Base-by-base conservation (phyloP, 2,888 invertebrate species). In the Tetragonula carbonaria region DNA sequence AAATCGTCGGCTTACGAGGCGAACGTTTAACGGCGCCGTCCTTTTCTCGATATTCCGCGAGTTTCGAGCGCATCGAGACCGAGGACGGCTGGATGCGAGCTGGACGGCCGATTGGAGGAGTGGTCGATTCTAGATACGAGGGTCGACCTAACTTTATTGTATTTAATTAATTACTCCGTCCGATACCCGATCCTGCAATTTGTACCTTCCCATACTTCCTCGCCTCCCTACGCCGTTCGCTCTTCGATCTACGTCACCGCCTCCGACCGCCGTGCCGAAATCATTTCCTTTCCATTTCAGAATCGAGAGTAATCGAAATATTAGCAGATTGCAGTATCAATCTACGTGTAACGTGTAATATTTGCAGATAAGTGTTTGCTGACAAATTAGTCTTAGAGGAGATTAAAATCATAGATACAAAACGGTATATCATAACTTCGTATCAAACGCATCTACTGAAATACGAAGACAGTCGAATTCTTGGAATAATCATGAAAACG, bases 121-220 rank as follows among this genome's bases (percentile, higher is more conserved):
- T 92, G 93, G 93, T 85, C 90, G 93, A 93, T 93, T 88, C 87
- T 86, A 92, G 93, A 93, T 93, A 93, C 88, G 88, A 91, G 90
- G 92, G 89, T 90, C 90, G 90, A 92, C 91, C 92, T 89, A 92
- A 91, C 91, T 93, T 92, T 92, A 92, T 93, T 92, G 91, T 91
- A 91, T 92, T 93, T 92, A 92, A 93, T 93, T 93, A 93, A 93
- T 93, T 92, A 93, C 92, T 92, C 89, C 85, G 89, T 84, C 87
- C 91, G 91, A 92, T 92, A 91, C 86, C 89, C 91, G 90, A 91
- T 92, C 92, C 92, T 91, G 91, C 91, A 93, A 93, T 93, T 93
- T 93, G 92, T 91, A 90, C 89, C 88, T 87, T 87, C 86, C 78
- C 82, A 66, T 78, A 68, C 59, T 65, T 70, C 67, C 80, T 59